These are phyloP conservation scores for Catharus bicknelli DNA, from an alignment of 2,113 vertebrate species.

Conservation along the genomic window DNA sequence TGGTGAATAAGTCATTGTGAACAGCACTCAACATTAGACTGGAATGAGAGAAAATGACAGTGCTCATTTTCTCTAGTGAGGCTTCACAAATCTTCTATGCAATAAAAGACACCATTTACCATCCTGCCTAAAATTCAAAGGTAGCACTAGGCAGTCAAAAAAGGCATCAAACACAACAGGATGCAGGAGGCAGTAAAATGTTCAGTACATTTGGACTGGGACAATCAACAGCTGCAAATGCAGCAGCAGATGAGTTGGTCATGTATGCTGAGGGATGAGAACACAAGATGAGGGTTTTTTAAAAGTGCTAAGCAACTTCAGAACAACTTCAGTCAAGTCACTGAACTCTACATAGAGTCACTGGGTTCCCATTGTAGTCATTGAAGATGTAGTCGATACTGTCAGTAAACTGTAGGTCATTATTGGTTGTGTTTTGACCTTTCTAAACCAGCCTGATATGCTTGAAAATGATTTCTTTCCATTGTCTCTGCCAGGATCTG, in stretches of 20 bases:
- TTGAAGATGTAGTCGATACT: not conserved
- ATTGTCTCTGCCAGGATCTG: not conserved
- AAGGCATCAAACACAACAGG: not conserved
- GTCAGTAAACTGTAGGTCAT: not conserved
- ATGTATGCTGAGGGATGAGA: not conserved
- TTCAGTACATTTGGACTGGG: not conserved
- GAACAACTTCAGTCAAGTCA: not conserved
- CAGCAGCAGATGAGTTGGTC: not conserved
- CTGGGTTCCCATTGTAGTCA: not conserved
- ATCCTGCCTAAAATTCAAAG: constrained; percentile 1
- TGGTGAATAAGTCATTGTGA: not conserved
- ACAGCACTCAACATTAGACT: not conserved
- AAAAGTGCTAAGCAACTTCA: not conserved
- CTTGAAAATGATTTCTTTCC: not conserved
- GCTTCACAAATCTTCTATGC: not conserved
- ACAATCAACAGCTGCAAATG: not conserved
- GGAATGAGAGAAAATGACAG: not conserved
- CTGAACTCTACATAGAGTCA: not conserved
- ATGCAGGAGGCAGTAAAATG: not conserved
- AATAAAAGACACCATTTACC: not conserved
- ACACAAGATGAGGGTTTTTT: not conserved
- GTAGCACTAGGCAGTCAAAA: not conserved
- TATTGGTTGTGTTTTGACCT: not conserved
- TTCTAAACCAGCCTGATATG: not conserved
- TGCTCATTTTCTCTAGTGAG: not conserved